Evolutionary conservation across 2,113 vertebrate genomes (phyloP), one percentile per base, ranked within the genome.

Genomic region (Uria aalge): DNA sequence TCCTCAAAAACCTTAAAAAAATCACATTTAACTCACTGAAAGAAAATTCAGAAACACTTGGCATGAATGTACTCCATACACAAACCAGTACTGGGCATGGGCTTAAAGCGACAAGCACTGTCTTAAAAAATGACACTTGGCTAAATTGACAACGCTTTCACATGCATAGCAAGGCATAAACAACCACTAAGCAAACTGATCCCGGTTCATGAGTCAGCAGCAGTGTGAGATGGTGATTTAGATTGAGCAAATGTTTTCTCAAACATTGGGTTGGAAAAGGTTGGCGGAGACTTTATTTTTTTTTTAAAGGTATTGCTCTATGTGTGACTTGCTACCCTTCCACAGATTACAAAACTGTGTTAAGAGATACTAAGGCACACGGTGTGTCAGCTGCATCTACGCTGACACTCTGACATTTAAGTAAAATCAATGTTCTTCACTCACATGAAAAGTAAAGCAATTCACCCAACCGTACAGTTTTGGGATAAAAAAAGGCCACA

Each of bases 201-300:
- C 50, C 73, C 23, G 50, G 11, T 2, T 78, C 15, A 6, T 53
- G 88, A 95, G 85, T 91, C 96, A 96, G 96, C 94, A 96, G 85
- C 11, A 0, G 21, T 5, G 48, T 2, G 71, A 91, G 78, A 26
- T 55, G 48, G 47, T 23, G 72, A 90, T 76, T 88, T 78, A 77
- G 47, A 60, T 1, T 11, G 11, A 71, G 68, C 79, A 94, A 96
- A 92, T 43, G 75, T 56, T 40, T 80, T 88, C 84, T 64, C 52
- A 80, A 66, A 73, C 3, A 1, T 34, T 86, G 75, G 50, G 22
- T 20, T 60, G 71, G 48, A 85, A 26, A 47, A 91, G 48, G 62
- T 26, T 72, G 47, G 47, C 4, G 4, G 48, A 76, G 27, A 36
- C 8, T 36, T 76, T 20, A 29, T 22, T 41, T 52, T 59, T 59